phyloP scores from a whole-genome alignment of 1,140 invertebrate genomes.

The Cydia fagiglandana region DNA sequence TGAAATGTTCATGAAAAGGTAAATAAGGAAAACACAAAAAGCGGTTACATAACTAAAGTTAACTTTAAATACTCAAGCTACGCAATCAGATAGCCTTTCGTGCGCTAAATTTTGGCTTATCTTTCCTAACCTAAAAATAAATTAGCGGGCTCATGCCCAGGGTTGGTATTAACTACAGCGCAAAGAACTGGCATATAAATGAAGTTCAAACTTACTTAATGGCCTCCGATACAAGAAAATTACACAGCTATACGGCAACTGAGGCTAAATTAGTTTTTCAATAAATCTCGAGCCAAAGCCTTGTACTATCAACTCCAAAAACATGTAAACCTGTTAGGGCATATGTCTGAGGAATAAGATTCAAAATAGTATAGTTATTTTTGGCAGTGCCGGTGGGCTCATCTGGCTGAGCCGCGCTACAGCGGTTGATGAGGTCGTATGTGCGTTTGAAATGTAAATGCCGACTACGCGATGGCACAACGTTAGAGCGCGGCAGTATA shows the following conservation, averaged over 20 bases:
- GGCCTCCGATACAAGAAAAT: neutral
- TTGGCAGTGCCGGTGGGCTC: neutral
- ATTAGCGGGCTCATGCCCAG: too few relatives aligned
- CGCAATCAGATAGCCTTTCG: too few relatives aligned
- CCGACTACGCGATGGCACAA: neutral
- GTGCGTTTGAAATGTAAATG: constrained; percentile 31
- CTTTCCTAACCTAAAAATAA: too few relatives aligned
- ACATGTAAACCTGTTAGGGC: neutral
- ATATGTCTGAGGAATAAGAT: neutral
- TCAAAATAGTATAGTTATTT: constrained; percentile 1
- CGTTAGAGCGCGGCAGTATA: constrained; percentile 1
- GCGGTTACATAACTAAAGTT: too few relatives aligned
- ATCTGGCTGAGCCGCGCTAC: constrained; percentile 16
- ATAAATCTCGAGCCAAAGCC: constrained; percentile 24
- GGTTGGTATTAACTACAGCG: too few relatives aligned
- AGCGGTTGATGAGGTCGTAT: constrained; percentile 19
- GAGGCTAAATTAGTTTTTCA: constrained; percentile 21
- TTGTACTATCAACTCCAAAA: neutral
- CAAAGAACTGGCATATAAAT: too few relatives aligned
- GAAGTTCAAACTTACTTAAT: neutral
- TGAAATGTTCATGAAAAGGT: too few relatives aligned
- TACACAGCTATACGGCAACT: neutral
- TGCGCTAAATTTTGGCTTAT: too few relatives aligned
- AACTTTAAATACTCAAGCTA: too few relatives aligned
- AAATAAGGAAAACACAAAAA: too few relatives aligned